These are phyloP conservation scores for Apostichopus japonicus DNA, from an alignment of 35 echinoderm and acorn worm species.

Conservation along the genomic window DNA sequence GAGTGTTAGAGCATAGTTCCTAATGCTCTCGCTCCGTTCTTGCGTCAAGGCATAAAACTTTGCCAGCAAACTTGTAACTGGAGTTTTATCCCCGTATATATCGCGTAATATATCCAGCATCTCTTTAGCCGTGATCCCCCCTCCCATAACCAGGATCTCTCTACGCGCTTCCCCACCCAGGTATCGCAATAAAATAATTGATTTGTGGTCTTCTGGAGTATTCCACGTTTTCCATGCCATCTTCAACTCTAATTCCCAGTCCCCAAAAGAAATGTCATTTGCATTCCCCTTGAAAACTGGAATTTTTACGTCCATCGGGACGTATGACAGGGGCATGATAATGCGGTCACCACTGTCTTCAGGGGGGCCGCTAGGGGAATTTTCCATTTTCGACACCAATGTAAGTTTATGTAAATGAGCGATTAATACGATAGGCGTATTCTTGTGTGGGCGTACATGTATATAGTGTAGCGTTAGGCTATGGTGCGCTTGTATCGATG, in stretches of 20 bases:
- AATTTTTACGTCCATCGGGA: not conserved
- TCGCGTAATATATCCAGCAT: not conserved
- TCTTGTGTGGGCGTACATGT: no score
- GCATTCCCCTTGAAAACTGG: not conserved
- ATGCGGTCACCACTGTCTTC: not conserved
- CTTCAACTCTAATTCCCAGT: not conserved
- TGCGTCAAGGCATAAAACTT: conserved; percentile 7
- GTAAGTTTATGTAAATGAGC: no score
- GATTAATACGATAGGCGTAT: no score
- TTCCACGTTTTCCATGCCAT: not conserved
- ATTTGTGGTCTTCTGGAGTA: not conserved
- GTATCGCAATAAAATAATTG: conserved; percentile 18
- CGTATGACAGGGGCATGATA: not conserved
- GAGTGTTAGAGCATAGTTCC: not conserved
- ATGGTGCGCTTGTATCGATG: no score
- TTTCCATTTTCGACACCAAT: not conserved
- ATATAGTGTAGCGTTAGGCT: no score
- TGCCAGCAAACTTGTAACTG: not conserved
- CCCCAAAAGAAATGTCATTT: not conserved
- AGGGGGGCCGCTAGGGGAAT: not conserved
- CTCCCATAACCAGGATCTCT: not conserved
- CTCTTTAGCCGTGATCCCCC: not conserved
- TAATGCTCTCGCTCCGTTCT: not conserved
- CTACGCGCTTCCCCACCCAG: not conserved
- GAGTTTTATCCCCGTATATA: not conserved